Evolutionary conservation across 2,888 invertebrate genomes (phyloP).

Genomic region (Clepsis dumicolana): DNA sequence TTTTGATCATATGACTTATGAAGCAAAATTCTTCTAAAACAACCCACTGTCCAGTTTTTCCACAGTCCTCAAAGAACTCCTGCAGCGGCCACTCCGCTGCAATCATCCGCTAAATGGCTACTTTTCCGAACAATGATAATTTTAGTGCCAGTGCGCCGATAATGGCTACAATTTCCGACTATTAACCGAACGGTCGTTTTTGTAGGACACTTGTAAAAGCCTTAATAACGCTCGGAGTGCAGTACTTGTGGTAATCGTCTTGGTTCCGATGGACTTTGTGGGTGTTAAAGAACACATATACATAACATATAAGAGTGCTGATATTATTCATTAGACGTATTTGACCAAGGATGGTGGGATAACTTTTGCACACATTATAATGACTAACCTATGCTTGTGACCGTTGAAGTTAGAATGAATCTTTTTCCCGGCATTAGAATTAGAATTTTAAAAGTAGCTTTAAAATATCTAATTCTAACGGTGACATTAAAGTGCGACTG

Average conservation of each 20-base stretch:
- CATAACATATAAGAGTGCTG: too few relatives aligned
- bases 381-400: too few relatives aligned
- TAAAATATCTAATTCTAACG: too few relatives aligned
- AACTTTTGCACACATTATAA: too few relatives aligned
- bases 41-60: neutral
- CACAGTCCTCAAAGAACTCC: constrained; percentile 52
- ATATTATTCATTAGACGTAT: too few relatives aligned
- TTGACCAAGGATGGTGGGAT: too few relatives aligned
- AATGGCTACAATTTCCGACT: constrained; percentile 85
- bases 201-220: constrained; percentile 77
- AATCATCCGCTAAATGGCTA: constrained; percentile 78
- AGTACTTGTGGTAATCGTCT: constrained; percentile 57
- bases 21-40: neutral
- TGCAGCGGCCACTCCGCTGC: constrained; percentile 59
- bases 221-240: constrained; percentile 67
- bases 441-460: too few relatives aligned
- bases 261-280: constrained; percentile 13
- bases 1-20: too few relatives aligned
- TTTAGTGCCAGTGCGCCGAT: constrained; percentile 83
- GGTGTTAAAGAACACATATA: neutral
- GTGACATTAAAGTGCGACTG: too few relatives aligned
- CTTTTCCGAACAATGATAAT: constrained; percentile 85
- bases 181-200: constrained; percentile 77
- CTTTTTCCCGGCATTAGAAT: too few relatives aligned
- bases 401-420: too few relatives aligned